Conservation (phyloP, 2,888 invertebrate species). For the Agriopis aurantiaria region DNA sequence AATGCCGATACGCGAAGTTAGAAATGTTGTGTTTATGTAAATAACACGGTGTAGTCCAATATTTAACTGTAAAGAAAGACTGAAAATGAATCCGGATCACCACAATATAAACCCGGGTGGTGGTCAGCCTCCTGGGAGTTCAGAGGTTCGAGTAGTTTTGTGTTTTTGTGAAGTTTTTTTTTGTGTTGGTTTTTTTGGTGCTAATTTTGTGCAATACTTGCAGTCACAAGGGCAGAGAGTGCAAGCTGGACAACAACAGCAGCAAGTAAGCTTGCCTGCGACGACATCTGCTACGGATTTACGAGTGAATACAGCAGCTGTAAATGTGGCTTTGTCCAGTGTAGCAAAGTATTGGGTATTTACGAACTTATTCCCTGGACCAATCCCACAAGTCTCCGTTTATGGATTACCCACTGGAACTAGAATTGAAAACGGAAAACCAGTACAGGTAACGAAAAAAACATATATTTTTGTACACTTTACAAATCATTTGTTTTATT, state of each 20-base stretch:
- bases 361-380: slow-evolving; percentile 92
- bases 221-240: slow-evolving; percentile 76
- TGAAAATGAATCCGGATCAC: slow-evolving; percentile 83
- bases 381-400: slow-evolving; percentile 91
- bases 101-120: slow-evolving; percentile 87
- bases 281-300: slow-evolving; percentile 88
- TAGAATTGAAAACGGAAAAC: slow-evolving; percentile 87
- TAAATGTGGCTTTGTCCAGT: slow-evolving; percentile 90
- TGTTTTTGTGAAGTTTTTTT: slow-evolving; percentile 55
- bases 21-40: slow-evolving; percentile 77
- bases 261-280: slow-evolving; percentile 76
- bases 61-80: slow-evolving; percentile 59
- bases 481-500: too few relatives aligned
- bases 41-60: slow-evolving; percentile 65
- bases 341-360: slow-evolving; percentile 95
- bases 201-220: slow-evolving; percentile 62
- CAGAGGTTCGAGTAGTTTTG: slow-evolving; percentile 79
- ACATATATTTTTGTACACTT: background rate
- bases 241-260: slow-evolving; percentile 72
- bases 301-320: slow-evolving; percentile 88
- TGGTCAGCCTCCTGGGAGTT: slow-evolving; percentile 84
- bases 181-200: slow-evolving; percentile 50
- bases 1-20: slow-evolving; percentile 81
- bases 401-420: slow-evolving; percentile 88
- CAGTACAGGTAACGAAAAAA: slow-evolving; percentile 82